Evolutionary conservation across 2,113 vertebrate genomes (phyloP).

Genomic region (Antigone vipio): DNA sequence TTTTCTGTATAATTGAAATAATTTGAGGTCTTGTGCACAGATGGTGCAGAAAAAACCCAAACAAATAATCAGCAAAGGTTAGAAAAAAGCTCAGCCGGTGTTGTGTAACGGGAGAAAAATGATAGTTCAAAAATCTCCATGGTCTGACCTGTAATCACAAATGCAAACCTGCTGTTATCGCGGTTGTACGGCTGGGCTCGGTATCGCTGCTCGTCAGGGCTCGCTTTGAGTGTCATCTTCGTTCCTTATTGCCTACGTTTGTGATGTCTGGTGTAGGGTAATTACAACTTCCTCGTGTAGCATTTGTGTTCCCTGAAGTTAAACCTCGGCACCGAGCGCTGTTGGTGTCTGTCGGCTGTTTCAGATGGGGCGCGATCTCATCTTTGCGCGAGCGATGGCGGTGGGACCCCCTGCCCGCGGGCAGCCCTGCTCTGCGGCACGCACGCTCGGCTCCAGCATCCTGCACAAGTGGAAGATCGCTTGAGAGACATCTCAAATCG

Average conservation of each 20-base stretch:
- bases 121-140: background rate
- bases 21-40: background rate
- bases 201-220: fast-evolving
- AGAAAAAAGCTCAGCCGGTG: background rate
- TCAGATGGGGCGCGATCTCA: fast-evolving
- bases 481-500: background rate
- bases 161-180: background rate
- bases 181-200: background rate
- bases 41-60: background rate
- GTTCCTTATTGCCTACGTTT: background rate
- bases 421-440: background rate
- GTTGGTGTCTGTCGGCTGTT: background rate
- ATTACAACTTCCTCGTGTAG: fast-evolving
- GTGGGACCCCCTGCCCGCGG: fast-evolving
- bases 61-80: background rate
- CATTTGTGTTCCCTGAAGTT: background rate
- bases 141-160: background rate
- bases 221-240: background rate
- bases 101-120: background rate
- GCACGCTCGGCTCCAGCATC: background rate
- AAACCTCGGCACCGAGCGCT: fast-evolving
- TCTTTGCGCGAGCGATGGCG: fast-evolving
- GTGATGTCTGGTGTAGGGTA: background rate
- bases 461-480: fast-evolving
- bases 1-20: background rate